Percentiles rank a stretch among this genome's conserved stretches.
Conservation (phyloP, 2,797 vertebrate genomes). For the Huso huso region DNA sequence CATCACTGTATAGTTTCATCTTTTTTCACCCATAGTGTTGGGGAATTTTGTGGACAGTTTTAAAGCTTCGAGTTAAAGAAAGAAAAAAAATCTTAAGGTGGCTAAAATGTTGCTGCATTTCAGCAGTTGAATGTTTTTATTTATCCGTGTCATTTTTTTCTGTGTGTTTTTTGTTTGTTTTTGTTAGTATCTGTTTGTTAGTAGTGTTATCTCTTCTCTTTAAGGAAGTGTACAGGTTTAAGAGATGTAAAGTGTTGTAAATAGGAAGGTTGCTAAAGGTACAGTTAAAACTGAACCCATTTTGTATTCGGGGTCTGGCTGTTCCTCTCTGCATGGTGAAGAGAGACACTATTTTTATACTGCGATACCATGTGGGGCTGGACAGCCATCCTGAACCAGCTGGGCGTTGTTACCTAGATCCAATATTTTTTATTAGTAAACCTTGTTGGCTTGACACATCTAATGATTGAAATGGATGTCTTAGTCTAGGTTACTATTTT, state of each 20-base stretch:
- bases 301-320: constrained; percentile 47
- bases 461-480: constrained; percentile 66
- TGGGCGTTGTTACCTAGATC: constrained; percentile 56
- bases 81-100: constrained; percentile 36
- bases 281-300: constrained; percentile 40
- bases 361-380: constrained; percentile 49
- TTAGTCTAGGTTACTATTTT: constrained; percentile 69
- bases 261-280: constrained; percentile 47
- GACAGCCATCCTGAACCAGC: constrained; percentile 46
- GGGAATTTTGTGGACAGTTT: constrained; percentile 14
- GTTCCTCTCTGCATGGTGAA: constrained; percentile 56
- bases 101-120: constrained; percentile 45
- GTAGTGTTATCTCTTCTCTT: constrained; percentile 48
- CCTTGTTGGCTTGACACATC: constrained; percentile 62
- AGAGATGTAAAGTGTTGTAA: constrained; percentile 55
- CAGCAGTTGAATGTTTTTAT: constrained; percentile 58
- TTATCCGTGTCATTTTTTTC: constrained; percentile 35
- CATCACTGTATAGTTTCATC: constrained; percentile 20
- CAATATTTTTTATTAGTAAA: constrained; percentile 68
- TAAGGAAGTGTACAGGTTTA: constrained; percentile 37
- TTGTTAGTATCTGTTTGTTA: constrained; percentile 39
- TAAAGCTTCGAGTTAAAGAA: constrained; percentile 15
- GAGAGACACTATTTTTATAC: constrained; percentile 72
- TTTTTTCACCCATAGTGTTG: constrained; percentile 18
- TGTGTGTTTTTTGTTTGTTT: constrained; percentile 33